These are phyloP conservation scores for Leucopsar rothschildi DNA, from an alignment of 2,113 vertebrate species.

Conservation along the genomic window DNA sequence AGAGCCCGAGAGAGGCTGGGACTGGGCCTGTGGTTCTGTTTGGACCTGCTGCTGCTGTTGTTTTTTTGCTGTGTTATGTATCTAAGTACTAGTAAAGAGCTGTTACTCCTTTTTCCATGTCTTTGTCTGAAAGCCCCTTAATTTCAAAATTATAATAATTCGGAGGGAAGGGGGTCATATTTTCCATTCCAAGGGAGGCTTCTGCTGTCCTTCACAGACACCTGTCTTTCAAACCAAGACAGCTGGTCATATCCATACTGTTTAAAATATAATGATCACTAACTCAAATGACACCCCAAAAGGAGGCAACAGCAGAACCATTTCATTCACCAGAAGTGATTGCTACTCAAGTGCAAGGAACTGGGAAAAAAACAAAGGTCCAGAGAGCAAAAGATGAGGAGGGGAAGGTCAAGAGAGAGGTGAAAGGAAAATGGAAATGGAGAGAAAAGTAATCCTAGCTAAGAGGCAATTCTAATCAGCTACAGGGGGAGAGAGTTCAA, in stretches of 20 bases:
- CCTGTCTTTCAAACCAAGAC: neutral
- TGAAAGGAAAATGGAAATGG: neutral
- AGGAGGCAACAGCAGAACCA: neutral
- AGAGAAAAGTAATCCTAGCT: neutral
- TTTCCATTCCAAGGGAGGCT: neutral
- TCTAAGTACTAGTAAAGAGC: too few relatives aligned
- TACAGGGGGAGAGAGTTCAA: neutral
- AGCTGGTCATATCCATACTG: neutral
- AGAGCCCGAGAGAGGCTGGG: neutral
- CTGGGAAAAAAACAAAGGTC: neutral
- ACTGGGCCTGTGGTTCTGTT: accelerated
- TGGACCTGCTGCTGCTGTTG: neutral
- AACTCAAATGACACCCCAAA: neutral
- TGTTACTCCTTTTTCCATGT: neutral
- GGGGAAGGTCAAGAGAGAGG: neutral
- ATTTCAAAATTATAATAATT: neutral
- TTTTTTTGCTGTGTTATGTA: neutral
- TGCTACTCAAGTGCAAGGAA: neutral
- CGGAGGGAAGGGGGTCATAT: neutral
- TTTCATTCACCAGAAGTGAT: neutral
- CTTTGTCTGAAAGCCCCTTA: neutral
- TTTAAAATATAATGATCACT: neutral
- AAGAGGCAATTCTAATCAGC: neutral
- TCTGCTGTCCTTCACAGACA: neutral
- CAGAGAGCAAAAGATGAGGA: neutral